A percentile compares a stretch with the other conserved stretches of the same genome.
phyloP scores from a whole-genome alignment of 2,888 invertebrate species.

The Cheiracanthium punctorium region DNA sequence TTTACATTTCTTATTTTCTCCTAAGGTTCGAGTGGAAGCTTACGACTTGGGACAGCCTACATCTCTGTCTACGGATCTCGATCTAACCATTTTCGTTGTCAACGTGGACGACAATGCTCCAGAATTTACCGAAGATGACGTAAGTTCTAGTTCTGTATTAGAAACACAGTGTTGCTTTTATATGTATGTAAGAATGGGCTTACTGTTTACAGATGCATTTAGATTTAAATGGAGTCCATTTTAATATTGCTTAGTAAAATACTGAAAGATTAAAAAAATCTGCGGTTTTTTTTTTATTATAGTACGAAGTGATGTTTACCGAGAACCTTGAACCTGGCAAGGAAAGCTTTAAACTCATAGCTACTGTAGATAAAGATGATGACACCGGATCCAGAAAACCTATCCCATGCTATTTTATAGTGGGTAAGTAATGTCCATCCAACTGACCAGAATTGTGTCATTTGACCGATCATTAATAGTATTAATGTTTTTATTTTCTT shows the following conservation, averaged over 20 bases:
- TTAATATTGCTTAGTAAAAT: no score
- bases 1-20: no score
- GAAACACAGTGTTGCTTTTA: no score
- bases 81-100: slow-evolving; percentile 89
- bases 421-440: no score
- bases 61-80: slow-evolving; percentile 89
- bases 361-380: slow-evolving; percentile 90
- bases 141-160: no score
- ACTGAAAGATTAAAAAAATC: no score
- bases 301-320: slow-evolving; percentile 74
- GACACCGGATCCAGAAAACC: slow-evolving; percentile 87
- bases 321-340: slow-evolving; percentile 81
- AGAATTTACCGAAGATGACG: slow-evolving; percentile 85
- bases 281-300: not conserved
- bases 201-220: no score
- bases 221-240: no score
- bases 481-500: no score
- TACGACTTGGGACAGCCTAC: slow-evolving; percentile 92
- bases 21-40: slow-evolving; percentile 89
- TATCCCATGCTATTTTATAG: slow-evolving; percentile 93
- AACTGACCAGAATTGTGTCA: no score
- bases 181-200: no score
- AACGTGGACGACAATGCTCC: slow-evolving; percentile 93
- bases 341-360: slow-evolving; percentile 83
- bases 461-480: no score